Conservation (phyloP, 2,797 vertebrate genomes). For the Phrynocephalus forsythii region DNA sequence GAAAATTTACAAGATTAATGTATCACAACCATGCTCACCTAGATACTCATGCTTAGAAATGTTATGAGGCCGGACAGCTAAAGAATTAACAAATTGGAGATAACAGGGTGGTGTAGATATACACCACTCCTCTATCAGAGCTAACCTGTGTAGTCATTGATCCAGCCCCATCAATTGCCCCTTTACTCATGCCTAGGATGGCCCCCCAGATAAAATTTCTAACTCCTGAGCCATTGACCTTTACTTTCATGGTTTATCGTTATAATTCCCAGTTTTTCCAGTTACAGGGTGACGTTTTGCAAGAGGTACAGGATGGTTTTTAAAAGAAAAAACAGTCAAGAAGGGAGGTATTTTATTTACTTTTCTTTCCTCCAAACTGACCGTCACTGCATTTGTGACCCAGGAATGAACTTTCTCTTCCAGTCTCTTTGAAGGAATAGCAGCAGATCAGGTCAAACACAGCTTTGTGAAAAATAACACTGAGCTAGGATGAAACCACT, state of each 20-base stretch:
- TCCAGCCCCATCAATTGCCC: neutral
- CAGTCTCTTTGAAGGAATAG: slow-evolving; percentile 10
- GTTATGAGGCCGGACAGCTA: neutral
- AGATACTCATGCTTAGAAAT: neutral
- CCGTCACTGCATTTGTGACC: neutral
- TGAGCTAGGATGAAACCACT: neutral
- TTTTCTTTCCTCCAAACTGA: too few relatives aligned
- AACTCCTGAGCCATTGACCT: neutral
- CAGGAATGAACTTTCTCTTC: slow-evolving; percentile 14
- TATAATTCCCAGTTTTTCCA: neutral
- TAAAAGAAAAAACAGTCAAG: too few relatives aligned
- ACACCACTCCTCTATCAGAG: neutral
- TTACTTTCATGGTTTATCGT: neutral
- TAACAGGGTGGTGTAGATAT: too few relatives aligned
- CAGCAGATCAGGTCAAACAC: slow-evolving; percentile 1
- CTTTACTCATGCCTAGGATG: neutral
- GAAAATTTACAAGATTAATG: neutral
- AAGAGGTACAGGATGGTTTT: too few relatives aligned
- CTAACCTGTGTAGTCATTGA: neutral
- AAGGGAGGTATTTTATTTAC: too few relatives aligned
- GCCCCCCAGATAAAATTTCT: neutral
- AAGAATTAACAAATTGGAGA: too few relatives aligned
- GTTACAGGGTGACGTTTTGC: too few relatives aligned
- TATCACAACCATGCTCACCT: neutral
- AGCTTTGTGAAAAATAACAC: slow-evolving; percentile 29